Base-by-base conservation (phyloP, 2,888 invertebrate genomes). In the Gari tellinella region DNA sequence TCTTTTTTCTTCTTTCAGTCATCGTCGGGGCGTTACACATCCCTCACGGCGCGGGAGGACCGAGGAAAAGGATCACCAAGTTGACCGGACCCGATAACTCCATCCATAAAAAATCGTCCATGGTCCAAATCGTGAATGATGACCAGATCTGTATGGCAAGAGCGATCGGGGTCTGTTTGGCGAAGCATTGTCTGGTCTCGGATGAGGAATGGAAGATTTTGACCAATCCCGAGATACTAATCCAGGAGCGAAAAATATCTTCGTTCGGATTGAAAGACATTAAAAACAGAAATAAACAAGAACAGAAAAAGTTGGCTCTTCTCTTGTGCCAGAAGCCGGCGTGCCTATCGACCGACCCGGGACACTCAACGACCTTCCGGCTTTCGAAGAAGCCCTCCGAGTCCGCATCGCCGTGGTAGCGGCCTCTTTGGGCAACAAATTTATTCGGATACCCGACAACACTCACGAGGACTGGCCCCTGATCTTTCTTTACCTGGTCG, bases 391-490 rank as follows among this genome's bases (percentile, higher is more conserved):
- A 38, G 37, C 41, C 3, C 25, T 62, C 19, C 51, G 38, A 15
- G 38, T 62, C 5, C 31, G 45, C 21, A 69, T 69, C 49, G 38
- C 56, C 8, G 69, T 63, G 17, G 49, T 56, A 10, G 57, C 21
- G 21, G 69, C 62, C 2, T 62, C 57, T 8, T n/a, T 63, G n/a
- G 55, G 63, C 1, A 63, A 63, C 19, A 63, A 53, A 21, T 63
- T 55, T 19, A 53, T 55, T n/a, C 21, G 46, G 17, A 55, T 55
- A 5, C 63, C 63, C 14, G 31, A n/a, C 25, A 63, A 55, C 23
- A 23, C 45, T 1, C 45, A 53, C 31, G 37, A 43, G 14, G 53
- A 60, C 8, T 38, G 60, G 48, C 38, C 53, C 1, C 12, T 63
- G 1, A 3, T 63, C 1, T 63, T 55, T 19, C 25, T 60, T n/a